Conservation (phyloP, 64 coral and sea anemone genomes). For the Pachyseris speciosa region DNA sequence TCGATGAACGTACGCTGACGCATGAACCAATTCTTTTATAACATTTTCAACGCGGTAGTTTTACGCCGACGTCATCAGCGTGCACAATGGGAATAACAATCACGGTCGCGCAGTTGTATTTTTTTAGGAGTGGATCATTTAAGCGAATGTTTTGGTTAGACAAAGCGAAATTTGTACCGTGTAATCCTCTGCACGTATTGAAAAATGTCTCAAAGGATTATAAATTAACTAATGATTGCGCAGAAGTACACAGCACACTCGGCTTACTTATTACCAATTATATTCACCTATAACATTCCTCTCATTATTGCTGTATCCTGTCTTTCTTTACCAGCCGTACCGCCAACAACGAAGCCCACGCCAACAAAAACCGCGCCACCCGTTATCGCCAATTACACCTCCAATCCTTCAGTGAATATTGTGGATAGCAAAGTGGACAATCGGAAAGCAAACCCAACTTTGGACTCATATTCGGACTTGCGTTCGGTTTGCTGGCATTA, state of each 20-base stretch:
- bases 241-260: neutral
- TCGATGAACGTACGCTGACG: no score
- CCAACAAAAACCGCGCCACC: neutral
- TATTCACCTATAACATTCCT: neutral
- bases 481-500: constrained; percentile 14
- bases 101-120: no score
- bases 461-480: constrained; percentile 68
- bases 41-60: no score
- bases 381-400: neutral
- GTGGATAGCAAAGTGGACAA: neutral
- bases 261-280: neutral
- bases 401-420: neutral
- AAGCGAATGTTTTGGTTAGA: no score
- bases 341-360: neutral
- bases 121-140: no score
- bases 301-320: neutral
- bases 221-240: no score
- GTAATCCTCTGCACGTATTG: no score
- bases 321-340: neutral
- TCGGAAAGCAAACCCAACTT: neutral
- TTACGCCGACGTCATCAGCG: no score
- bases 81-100: no score
- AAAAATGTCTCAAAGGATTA: no score
- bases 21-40: no score
- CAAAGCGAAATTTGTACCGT: no score